phyloP scores from a whole-genome alignment of 2,113 vertebrate genomes.

The Laticauda colubrina region DNA sequence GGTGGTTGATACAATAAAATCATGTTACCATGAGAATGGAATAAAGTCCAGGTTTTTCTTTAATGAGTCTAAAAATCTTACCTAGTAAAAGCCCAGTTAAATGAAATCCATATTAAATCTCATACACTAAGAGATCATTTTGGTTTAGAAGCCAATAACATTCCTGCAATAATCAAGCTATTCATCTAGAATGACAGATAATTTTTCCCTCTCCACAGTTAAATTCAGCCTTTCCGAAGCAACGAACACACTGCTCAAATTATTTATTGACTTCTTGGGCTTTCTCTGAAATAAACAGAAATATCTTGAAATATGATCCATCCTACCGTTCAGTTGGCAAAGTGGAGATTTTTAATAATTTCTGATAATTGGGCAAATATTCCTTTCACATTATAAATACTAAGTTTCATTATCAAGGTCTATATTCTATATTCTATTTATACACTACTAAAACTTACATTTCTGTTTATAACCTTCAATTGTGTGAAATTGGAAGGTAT shows the following conservation, averaged over 20 bases:
- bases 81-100: not conserved
- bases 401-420: not conserved
- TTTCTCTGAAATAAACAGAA: not conserved
- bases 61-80: slow-evolving; percentile 2
- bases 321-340: not conserved
- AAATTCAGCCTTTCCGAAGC: not conserved
- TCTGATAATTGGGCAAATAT: not conserved
- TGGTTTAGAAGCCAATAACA: not conserved
- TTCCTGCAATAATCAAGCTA: not conserved
- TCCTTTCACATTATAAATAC: not conserved
- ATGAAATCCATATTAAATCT: slow-evolving; percentile 6
- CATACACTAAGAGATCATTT: not conserved
- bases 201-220: not conserved
- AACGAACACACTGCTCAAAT: not conserved
- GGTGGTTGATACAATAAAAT: not conserved
- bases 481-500: not conserved
- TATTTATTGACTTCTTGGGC: slow-evolving; percentile 1
- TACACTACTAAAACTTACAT: not conserved
- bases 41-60: not conserved
- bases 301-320: not conserved
- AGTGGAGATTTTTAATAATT: not conserved
- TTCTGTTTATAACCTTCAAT: not conserved
- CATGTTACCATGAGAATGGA: not conserved
- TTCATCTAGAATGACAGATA: not conserved
- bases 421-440: not conserved